Evolutionary conservation across 2,113 vertebrate genomes (phyloP).

Genomic region (Ictalurus punctatus): DNA sequence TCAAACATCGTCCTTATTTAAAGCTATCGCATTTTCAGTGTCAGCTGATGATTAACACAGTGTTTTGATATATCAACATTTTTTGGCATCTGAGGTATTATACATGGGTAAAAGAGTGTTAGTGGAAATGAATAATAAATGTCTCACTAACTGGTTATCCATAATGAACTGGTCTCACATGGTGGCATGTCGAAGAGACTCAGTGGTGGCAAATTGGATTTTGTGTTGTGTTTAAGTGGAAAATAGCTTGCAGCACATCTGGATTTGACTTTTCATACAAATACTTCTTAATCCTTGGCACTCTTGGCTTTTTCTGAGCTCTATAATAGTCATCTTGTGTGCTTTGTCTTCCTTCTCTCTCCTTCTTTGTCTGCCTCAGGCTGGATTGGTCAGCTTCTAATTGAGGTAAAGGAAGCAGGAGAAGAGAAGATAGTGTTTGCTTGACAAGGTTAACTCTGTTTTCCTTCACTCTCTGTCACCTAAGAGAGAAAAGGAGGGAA

Average conservation of each 20-base stretch:
- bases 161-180: not conserved
- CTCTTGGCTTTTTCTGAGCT: not conserved
- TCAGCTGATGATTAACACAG: not conserved
- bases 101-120: not conserved
- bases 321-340: not conserved
- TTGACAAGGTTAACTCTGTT: conserved; percentile 34
- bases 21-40: not conserved
- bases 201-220: no score
- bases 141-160: not conserved
- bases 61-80: not conserved
- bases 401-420: conserved; percentile 27
- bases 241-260: not conserved
- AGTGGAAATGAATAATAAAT: not conserved
- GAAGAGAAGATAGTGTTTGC: not conserved
- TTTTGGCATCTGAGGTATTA: not conserved
- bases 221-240: not conserved
- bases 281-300: not conserved
- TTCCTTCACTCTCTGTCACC: conserved; percentile 5
- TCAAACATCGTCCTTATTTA: not conserved
- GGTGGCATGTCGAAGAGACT: not conserved
- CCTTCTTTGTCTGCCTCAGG: conserved; percentile 6
- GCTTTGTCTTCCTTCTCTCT: not conserved
- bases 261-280: not conserved
- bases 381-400: conserved; percentile 10
- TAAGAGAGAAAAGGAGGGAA: conserved; percentile 15